Percentiles rank a stretch among this genome's conserved stretches.
These are phyloP conservation scores for Myopa tessellatipennis DNA, from an alignment of 2,888 invertebrate species.

Conservation along the genomic window DNA sequence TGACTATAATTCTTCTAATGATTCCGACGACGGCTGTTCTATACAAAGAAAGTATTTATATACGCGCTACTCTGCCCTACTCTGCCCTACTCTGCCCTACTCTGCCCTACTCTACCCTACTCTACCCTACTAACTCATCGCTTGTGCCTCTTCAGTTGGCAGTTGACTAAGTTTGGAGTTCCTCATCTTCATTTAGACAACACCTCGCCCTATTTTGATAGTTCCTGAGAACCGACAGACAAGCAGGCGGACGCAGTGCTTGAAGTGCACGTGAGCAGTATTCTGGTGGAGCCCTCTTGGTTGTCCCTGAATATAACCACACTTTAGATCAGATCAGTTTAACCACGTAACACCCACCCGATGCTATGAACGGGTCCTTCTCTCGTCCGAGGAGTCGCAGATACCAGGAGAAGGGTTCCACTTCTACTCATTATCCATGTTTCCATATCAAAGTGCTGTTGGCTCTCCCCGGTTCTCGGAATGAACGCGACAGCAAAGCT, in stretches of 20 bases:
- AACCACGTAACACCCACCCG: neutral
- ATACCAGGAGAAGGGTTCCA: no score
- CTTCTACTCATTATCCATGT: no score
- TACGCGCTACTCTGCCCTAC: no score
- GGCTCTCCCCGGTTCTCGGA: no score
- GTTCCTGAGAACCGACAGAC: neutral
- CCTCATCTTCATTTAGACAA: neutral
- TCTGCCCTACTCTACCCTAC: neutral
- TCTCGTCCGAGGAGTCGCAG: no score
- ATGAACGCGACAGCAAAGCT: no score
- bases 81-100: neutral
- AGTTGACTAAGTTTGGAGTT: neutral
- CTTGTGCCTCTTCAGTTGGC: neutral
- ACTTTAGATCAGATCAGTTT: neutral
- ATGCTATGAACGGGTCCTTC: no score
- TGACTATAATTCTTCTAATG: neutral
- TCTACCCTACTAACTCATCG: neutral
- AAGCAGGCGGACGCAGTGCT: neutral
- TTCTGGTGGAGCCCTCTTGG: neutral
- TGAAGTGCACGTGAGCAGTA: conserved; percentile 9
- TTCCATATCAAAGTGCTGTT: no score
- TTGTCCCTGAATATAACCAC: neutral
- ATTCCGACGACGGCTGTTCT: neutral
- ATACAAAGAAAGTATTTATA: neutral
- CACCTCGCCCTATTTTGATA: neutral